Percentiles rank a stretch among this genome's conserved stretches.
Evolutionary conservation across 2,888 invertebrate genomes (phyloP).

Genomic region (Helobdella robusta): DNA sequence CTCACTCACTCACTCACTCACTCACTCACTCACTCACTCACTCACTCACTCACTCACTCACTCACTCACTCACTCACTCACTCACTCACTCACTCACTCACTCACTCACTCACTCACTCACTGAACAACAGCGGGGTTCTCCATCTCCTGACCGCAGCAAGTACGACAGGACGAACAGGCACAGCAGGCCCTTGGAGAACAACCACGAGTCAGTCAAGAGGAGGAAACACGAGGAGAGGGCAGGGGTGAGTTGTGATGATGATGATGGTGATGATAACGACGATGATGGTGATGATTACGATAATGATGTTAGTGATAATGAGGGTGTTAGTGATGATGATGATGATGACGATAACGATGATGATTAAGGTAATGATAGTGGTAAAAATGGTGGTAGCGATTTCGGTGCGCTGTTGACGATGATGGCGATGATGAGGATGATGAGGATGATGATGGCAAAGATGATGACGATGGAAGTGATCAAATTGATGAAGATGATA

Average conservation of each 20-base stretch:
- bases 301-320: too few species aligned
- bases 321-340: too few species aligned
- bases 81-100: background rate
- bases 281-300: too few species aligned
- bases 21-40: constrained; percentile 6
- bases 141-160: constrained; percentile 26
- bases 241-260: constrained; percentile 11
- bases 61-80: background rate
- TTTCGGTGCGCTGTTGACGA: too few species aligned
- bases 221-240: constrained; percentile 26
- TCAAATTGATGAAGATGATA: too few species aligned
- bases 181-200: constrained; percentile 9
- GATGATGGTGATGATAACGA: too few species aligned
- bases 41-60: constrained; percentile 6
- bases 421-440: too few species aligned
- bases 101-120: background rate
- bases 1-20: constrained; percentile 8
- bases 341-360: too few species aligned
- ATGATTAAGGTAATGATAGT: too few species aligned
- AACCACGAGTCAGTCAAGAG: constrained; percentile 11
- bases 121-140: constrained; percentile 23
- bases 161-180: constrained; percentile 26
- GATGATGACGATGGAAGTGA: too few species aligned
- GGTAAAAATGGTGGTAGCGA: too few species aligned
- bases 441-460: too few species aligned